phyloP scores from a whole-genome alignment of 2,888 invertebrate genomes.

The Heliconius erato region DNA sequence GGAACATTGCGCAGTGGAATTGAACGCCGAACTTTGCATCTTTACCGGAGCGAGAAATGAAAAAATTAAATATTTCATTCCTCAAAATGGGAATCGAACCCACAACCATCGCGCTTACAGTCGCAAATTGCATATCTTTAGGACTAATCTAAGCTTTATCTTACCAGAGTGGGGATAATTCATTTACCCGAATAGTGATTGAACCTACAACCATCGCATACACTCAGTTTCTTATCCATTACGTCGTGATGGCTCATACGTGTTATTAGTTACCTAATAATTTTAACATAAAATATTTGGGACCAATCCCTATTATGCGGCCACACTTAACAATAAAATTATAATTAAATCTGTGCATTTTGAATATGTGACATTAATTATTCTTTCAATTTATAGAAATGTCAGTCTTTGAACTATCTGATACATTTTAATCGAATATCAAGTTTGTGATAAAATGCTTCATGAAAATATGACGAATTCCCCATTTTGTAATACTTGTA shows the following conservation, averaged over 20 bases:
- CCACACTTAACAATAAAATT: conserved; percentile 4
- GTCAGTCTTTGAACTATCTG: conserved; percentile 22
- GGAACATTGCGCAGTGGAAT: no score
- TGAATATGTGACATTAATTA: conserved; percentile 37
- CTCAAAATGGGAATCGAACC: no score
- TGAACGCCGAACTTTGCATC: no score
- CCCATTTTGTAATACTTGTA: no score
- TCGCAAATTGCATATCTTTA: no score
- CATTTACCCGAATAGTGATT: not conserved
- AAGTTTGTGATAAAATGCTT: not conserved
- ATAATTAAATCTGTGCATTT: conserved; percentile 34
- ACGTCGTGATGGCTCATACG: not conserved
- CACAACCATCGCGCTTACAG: no score
- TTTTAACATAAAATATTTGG: not conserved
- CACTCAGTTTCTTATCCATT: not conserved
- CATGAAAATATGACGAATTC: not conserved
- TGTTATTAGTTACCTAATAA: not conserved
- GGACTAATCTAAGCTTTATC: not conserved
- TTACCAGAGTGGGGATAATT: not conserved
- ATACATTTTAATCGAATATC: conserved; percentile 15
- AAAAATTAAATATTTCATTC: no score
- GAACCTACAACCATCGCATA: not conserved
- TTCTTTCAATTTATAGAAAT: conserved; percentile 32
- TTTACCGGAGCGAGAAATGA: no score
- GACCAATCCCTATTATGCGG: not conserved